Conservation (phyloP, 2,888 invertebrate species). For the Busseola fusca region DNA sequence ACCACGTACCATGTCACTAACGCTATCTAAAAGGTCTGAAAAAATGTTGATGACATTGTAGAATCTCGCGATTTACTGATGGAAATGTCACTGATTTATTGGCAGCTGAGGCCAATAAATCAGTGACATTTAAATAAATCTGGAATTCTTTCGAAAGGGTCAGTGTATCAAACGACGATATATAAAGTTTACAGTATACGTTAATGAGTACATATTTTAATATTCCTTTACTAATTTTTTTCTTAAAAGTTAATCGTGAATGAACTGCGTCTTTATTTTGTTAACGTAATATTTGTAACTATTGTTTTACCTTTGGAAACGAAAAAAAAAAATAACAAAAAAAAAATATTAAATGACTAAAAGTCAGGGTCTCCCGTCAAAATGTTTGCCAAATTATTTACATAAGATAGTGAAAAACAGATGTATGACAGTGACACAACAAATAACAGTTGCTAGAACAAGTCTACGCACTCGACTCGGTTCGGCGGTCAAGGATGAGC, state of each 20-base stretch:
- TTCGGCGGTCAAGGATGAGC: constrained; percentile 28
- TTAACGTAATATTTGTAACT: no score
- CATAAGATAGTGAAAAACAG: constrained; percentile 26
- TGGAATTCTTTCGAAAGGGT: neutral
- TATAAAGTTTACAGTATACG: neutral
- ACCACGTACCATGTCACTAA: neutral
- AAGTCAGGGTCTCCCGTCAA: constrained; percentile 25
- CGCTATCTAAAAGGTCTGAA: constrained; percentile 7
- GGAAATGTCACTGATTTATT: no score
- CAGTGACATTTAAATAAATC: neutral
- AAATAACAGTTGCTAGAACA: constrained; percentile 8
- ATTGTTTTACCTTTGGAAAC: no score
- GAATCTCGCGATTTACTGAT: constrained; percentile 9
- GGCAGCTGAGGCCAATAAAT: constrained; percentile 27
- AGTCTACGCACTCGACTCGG: neutral
- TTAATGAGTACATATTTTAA: neutral
- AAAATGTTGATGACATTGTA: constrained; percentile 21
- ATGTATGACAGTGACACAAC: constrained; percentile 33
- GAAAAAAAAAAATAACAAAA: no score
- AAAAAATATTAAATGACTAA: constrained; percentile 3
- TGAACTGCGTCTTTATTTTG: neutral
- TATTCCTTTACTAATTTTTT: no score
- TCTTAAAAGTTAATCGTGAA: neutral
- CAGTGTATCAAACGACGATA: neutral
- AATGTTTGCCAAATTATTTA: constrained; percentile 33